phyloP scores from a whole-genome alignment of 2,113 vertebrate genomes.

The Zosterops japonicus region DNA sequence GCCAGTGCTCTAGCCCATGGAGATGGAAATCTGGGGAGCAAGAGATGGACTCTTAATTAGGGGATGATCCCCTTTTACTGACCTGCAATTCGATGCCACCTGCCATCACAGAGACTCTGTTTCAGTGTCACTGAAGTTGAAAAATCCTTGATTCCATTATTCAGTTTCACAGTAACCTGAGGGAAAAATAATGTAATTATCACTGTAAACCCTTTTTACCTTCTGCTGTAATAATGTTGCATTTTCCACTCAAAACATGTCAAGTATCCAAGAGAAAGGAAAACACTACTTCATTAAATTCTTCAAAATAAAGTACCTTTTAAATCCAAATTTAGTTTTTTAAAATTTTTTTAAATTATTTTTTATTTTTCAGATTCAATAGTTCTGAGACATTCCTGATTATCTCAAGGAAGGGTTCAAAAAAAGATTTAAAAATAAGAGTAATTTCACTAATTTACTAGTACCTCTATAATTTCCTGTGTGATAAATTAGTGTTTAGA shows the following conservation, averaged over 20 bases:
- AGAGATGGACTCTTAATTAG: background rate
- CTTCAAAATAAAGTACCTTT: background rate
- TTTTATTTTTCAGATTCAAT: background rate
- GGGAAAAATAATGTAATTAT: background rate
- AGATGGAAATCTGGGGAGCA: background rate
- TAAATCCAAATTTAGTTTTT: background rate
- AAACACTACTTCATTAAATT: background rate
- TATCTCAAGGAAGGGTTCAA: background rate
- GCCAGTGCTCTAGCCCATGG: background rate
- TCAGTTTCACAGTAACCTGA: conserved; percentile 87
- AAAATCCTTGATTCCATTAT: conserved; percentile 84
- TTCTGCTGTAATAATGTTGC: background rate
- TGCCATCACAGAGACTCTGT: conserved; percentile 85
- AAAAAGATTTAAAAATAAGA: background rate
- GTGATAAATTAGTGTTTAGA: conserved; percentile 8
- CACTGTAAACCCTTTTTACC: background rate
- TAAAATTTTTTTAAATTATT: background rate
- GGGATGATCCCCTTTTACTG: background rate
- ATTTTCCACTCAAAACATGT: background rate
- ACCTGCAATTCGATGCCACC: conserved; percentile 93
- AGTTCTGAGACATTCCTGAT: background rate
- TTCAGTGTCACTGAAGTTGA: conserved; percentile 83
- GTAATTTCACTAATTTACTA: conserved; percentile 2
- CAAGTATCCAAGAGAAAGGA: background rate
- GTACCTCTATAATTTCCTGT: background rate